Conservation (phyloP, 2,888 invertebrate species). For the Drosophila tanythrix region DNA sequence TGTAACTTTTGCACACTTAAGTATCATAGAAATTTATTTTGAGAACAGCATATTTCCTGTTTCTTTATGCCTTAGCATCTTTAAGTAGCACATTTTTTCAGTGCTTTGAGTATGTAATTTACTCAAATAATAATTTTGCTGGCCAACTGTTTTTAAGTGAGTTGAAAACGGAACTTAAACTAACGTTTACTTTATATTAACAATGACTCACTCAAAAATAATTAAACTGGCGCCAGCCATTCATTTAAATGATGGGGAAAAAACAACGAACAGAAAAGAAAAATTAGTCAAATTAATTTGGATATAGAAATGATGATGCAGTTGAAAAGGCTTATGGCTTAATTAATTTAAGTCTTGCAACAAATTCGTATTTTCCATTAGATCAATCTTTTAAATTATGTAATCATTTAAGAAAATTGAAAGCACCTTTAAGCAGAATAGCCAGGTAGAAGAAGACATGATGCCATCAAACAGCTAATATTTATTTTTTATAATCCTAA, state of each 20-base stretch:
- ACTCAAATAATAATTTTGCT: not conserved
- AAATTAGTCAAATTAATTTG: rapidly evolving
- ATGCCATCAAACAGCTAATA: too few relatives aligned
- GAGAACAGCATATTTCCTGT: not conserved
- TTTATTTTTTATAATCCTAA: not conserved
- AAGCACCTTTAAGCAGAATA: not conserved
- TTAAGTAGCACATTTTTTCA: not conserved
- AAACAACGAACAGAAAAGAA: not conserved
- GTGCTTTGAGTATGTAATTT: not conserved
- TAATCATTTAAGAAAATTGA: not conserved
- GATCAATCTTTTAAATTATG: not conserved
- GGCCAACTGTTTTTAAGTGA: not conserved
- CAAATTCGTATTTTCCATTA: not conserved
- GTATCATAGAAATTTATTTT: not conserved
- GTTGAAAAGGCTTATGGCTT: not conserved
- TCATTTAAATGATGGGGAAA: not conserved
- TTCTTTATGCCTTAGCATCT: not conserved
- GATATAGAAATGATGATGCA: not conserved
- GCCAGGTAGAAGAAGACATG: not conserved
- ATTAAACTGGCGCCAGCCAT: not conserved
- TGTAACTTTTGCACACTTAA: not conserved
- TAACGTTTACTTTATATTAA: not conserved
- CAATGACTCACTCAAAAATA: not conserved
- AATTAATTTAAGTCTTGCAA: not conserved
- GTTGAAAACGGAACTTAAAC: not conserved